These are phyloP conservation scores for Tricholaema leucomelas DNA, from an alignment of 2,113 vertebrate species.

Conservation along the genomic window DNA sequence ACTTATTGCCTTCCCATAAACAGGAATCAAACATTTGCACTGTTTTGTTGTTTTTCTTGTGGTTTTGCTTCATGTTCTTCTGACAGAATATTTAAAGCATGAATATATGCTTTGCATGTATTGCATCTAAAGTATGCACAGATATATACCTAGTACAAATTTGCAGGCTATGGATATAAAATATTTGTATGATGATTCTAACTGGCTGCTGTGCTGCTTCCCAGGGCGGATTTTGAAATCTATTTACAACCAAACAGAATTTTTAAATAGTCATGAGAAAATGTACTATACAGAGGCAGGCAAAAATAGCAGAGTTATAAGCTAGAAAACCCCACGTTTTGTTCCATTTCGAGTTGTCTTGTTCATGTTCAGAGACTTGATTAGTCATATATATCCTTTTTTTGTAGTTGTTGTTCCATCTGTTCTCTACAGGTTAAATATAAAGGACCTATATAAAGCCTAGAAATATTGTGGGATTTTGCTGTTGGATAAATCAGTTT, in stretches of 20 bases:
- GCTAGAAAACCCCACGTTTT: background rate
- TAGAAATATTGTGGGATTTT: background rate
- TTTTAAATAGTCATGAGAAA: background rate
- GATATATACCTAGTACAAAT: background rate
- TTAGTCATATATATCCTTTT: background rate
- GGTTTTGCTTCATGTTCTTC: background rate
- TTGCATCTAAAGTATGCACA: background rate
- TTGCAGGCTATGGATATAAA: background rate
- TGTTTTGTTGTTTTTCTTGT: background rate
- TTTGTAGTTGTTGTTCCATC: background rate
- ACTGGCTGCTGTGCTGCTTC: background rate
- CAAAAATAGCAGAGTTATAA: background rate
- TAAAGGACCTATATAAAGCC: background rate
- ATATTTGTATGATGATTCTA: background rate
- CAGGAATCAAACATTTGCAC: background rate
- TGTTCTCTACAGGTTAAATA: conserved; percentile 14
- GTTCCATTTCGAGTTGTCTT: background rate
- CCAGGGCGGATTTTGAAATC: background rate
- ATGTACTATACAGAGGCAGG: background rate
- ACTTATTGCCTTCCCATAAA: background rate
- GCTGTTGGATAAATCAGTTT: background rate
- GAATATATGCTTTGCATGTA: background rate
- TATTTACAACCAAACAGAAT: background rate
- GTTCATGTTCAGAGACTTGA: conserved; percentile 7
- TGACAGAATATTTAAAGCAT: background rate